Conservation (phyloP, 30 jellyfish, hydroid and myxozoan genomes). For the Chironex yamaguchii region DNA sequence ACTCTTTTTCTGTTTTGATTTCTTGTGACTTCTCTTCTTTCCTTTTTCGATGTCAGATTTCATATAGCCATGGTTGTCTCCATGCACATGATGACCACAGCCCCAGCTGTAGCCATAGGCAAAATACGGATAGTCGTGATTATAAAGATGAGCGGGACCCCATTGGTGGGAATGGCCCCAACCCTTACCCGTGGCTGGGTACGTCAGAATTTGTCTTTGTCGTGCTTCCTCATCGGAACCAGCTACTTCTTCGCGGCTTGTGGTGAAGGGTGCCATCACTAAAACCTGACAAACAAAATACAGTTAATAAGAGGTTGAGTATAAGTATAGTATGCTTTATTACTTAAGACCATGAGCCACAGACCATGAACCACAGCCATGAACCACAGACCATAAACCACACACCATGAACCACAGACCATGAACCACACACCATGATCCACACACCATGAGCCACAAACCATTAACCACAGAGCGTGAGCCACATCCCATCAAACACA, state of each 20-base stretch:
- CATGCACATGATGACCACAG: slow-evolving; percentile 91
- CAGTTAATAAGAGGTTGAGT: too few species aligned
- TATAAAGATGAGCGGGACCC: slow-evolving; percentile 97
- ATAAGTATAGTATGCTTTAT: too few species aligned
- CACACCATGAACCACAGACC: too few species aligned
- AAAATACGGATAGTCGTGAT: slow-evolving; percentile 91
- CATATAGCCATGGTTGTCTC: slow-evolving; percentile 54
- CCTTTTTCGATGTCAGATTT: slow-evolving; percentile 62
- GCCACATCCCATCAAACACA: too few species aligned
- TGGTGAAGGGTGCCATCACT: slow-evolving; percentile 45
- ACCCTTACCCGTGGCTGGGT: slow-evolving; percentile 93
- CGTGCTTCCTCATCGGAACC: slow-evolving; percentile 48
- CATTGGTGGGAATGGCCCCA: slow-evolving; percentile 89
- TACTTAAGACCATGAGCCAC: too few species aligned
- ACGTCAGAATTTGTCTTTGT: slow-evolving; percentile 87
- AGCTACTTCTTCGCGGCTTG: not conserved
- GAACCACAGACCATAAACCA: too few species aligned
- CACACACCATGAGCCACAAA: too few species aligned
- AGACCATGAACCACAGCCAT: too few species aligned
- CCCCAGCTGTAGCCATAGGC: slow-evolving; percentile 99
- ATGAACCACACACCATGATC: too few species aligned
- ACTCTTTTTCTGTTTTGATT: not conserved
- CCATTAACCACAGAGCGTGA: too few species aligned
- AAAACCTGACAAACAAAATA: too few species aligned
- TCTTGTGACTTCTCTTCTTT: slow-evolving; percentile 26